Evolutionary conservation across 92 coral and sea anemone species (phyloP), one percentile per base, ranked within the genome.

Genomic region (Paramuricea clavata): DNA sequence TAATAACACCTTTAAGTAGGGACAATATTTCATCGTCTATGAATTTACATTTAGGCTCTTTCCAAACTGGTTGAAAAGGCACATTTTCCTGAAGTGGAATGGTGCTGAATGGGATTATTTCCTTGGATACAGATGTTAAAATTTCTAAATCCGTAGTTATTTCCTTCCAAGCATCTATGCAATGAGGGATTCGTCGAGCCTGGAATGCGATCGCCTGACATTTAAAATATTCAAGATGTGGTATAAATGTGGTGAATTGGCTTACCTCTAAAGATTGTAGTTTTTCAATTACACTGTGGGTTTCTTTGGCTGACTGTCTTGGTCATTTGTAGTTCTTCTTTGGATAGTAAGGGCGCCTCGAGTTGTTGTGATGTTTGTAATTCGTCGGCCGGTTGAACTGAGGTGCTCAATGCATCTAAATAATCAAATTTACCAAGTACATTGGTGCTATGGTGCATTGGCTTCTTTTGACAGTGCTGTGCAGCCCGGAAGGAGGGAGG

Each of bases 161-260:
- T 0, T 19, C 10, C 52, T 11, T 3, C 54, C 78, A 72, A 12
- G 56, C 56, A 19, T 72, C 56, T 35, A 44, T 2, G 9, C 31
- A 35, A 12, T 35, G 78, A 54, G 78, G 54, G 54, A 72, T 72
- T 72, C 78, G 78, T 54, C 78, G 54, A 35, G 78, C 78, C 36
- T 36, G 10, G 78, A 72, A 36, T 0, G 57, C 0, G 54, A 7
- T 72, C 27, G 31, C 78, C 36, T 72, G 78, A 22, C 78, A 3
- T 27, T 72, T 35, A 72, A 72, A 72, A 19, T 72, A 44, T 5
- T 72, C 30, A 72, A 50, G 59, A 8, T 50, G 59, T 13, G 59
- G 59, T 12, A 50, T 65, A 65, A 65, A 65, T n/a, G 28, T 65
- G 72, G 72, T 65, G 16, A 65, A 65, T 16, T 65, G 72, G 22